Conservation (phyloP, 2,797 vertebrate genomes). For the Octomys mimax region DNA sequence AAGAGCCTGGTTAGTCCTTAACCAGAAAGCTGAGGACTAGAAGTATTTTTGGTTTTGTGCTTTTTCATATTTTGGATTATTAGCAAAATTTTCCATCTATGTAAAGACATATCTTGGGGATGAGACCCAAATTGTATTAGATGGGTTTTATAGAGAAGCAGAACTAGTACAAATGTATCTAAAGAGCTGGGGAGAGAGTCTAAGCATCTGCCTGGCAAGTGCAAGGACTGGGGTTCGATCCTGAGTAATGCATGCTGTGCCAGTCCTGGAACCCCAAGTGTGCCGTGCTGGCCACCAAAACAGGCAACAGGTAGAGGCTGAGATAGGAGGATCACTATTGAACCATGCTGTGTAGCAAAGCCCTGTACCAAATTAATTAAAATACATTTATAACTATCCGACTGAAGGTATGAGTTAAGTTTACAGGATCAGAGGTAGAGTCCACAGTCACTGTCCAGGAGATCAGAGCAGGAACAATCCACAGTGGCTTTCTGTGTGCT, state of each 20-base stretch:
- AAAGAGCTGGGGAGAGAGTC: no score
- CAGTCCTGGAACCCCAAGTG: no score
- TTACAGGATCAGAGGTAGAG: background rate
- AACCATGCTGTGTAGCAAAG: no score
- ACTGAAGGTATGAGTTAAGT: background rate
- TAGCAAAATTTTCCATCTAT: background rate
- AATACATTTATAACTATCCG: background rate
- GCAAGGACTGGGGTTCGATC: no score
- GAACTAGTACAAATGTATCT: background rate
- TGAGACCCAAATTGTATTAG: background rate
- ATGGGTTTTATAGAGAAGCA: background rate
- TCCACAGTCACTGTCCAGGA: background rate
- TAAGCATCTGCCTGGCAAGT: no score
- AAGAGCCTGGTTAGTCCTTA: background rate
- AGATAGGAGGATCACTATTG: no score
- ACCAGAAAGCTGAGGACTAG: background rate
- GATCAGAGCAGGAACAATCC: background rate
- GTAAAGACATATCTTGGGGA: background rate
- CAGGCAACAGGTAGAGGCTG: no score
- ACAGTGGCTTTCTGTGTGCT: background rate
- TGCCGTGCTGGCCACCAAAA: no score
- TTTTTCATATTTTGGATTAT: background rate
- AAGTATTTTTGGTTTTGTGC: background rate
- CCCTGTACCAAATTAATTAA: no score
- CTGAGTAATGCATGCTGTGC: no score